A percentile compares a stretch with the other conserved stretches of the same genome.
Evolutionary conservation across 2,888 invertebrate genomes (phyloP).

Genomic region (Clivina fossor): DNA sequence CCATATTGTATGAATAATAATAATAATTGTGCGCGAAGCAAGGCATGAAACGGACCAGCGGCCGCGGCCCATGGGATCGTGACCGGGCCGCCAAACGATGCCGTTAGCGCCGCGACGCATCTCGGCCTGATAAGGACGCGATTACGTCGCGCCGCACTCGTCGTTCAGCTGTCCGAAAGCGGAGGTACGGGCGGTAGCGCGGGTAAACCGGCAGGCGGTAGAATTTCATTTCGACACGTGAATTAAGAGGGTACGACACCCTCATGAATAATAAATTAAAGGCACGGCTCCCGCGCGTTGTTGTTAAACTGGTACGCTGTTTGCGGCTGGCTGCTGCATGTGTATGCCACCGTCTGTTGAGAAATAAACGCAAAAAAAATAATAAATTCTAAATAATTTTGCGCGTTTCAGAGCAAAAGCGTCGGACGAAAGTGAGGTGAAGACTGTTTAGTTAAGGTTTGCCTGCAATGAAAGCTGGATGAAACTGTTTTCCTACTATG

Average conservation of each 20-base stretch:
- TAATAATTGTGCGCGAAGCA: conserved; percentile 11
- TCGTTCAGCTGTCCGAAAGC: too few species aligned
- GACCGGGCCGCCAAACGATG: conserved; percentile 43
- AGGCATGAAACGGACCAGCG: conserved; percentile 9
- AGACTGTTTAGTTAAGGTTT: too few species aligned
- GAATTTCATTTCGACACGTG: conserved; percentile 33
- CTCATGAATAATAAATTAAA: conserved; percentile 33
- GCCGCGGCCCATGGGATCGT: conserved; percentile 42
- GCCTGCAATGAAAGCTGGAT: too few species aligned
- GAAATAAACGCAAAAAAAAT: conserved; percentile 28
- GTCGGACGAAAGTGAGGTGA: neutral
- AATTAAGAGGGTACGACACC: conserved; percentile 34
- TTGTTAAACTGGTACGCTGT: too few species aligned
- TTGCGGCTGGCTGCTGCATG: too few species aligned
- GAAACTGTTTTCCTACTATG: too few species aligned
- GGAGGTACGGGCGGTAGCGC: too few species aligned
- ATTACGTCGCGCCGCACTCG: too few species aligned
- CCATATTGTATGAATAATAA: conserved; percentile 24
- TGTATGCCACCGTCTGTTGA: conserved; percentile 14
- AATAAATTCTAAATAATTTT: conserved; percentile 29
- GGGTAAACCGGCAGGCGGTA: neutral
- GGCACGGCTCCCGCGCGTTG: too few species aligned
- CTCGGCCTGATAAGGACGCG: conserved; percentile 22
- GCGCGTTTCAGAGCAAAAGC: conserved; percentile 24
- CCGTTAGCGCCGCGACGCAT: conserved; percentile 41